Percentiles rank a stretch among this genome's conserved stretches.
Conservation (phyloP, 2,113 vertebrate genomes). For the Noctilio leporinus region DNA sequence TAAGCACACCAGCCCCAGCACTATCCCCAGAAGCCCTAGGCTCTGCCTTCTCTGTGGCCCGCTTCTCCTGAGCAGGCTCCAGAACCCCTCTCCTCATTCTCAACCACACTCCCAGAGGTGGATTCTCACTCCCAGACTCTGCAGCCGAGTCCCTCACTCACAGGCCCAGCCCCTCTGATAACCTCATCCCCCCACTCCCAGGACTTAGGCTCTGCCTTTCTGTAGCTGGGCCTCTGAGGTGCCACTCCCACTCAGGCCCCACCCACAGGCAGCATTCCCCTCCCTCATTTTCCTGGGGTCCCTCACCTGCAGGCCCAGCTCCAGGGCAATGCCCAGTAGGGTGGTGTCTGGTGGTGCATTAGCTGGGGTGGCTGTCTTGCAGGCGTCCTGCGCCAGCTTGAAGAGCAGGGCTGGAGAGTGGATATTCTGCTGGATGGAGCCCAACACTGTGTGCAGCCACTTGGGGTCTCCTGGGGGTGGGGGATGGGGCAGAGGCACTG, state of each 20-base stretch:
- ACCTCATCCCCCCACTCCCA: neutral
- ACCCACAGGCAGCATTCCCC: rapidly evolving
- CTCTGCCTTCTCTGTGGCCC: neutral
- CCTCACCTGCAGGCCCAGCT: constrained; percentile 72
- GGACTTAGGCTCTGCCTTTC: neutral
- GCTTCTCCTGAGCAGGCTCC: neutral
- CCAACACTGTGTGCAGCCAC: constrained; percentile 73
- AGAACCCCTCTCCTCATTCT: neutral
- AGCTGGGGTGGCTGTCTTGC: constrained; percentile 71
- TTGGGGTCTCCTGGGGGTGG: constrained; percentile 67
- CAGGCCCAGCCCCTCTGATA: neutral
- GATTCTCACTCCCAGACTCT: neutral
- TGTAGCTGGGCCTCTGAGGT: neutral
- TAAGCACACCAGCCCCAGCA: neutral
- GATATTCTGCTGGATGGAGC: constrained; percentile 75
- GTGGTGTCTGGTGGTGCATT: constrained; percentile 55
- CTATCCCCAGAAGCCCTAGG: too few relatives aligned
- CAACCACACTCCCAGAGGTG: neutral
- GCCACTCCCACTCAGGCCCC: neutral
- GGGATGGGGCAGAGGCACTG: neutral
- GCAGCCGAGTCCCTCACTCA: neutral
- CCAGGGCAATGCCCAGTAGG: constrained; percentile 72
- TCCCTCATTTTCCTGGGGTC: neutral
- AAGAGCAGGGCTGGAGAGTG: constrained; percentile 73
- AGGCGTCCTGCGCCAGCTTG: constrained; percentile 76